Conservation (phyloP, 2,113 vertebrate genomes). For the Pelodiscus sinensis region DNA sequence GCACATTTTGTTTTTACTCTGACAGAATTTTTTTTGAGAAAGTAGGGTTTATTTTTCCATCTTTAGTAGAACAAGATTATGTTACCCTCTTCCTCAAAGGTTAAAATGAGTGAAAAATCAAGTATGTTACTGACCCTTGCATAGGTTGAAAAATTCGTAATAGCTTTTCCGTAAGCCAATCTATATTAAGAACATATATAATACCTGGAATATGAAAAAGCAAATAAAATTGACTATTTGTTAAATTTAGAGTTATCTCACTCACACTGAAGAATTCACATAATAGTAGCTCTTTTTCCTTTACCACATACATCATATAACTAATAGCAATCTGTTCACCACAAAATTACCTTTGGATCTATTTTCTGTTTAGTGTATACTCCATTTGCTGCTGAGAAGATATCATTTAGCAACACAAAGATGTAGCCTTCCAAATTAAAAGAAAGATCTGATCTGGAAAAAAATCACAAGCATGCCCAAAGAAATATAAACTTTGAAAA, state of each 20-base stretch:
- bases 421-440: conserved; percentile 88
- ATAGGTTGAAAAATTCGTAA: background rate
- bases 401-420: conserved; percentile 90
- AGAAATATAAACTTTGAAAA: background rate
- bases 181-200: background rate
- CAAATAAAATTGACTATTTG: background rate
- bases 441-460: conserved; percentile 88
- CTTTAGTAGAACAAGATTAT: background rate
- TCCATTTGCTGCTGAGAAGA: conserved; percentile 89
- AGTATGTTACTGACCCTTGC: background rate
- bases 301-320: background rate
- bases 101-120: background rate
- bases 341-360: conserved; percentile 82
- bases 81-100: background rate
- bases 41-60: background rate
- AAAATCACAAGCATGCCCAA: background rate
- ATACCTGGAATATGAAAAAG: background rate
- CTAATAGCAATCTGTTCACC: background rate
- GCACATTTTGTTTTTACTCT: background rate
- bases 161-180: background rate
- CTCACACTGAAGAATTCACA: background rate
- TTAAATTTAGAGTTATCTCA: background rate
- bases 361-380: conserved; percentile 94
- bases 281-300: background rate
- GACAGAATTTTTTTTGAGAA: background rate